phyloP scores from a whole-genome alignment of 1,140 invertebrate species.

The Doryteuthis pealeii region DNA sequence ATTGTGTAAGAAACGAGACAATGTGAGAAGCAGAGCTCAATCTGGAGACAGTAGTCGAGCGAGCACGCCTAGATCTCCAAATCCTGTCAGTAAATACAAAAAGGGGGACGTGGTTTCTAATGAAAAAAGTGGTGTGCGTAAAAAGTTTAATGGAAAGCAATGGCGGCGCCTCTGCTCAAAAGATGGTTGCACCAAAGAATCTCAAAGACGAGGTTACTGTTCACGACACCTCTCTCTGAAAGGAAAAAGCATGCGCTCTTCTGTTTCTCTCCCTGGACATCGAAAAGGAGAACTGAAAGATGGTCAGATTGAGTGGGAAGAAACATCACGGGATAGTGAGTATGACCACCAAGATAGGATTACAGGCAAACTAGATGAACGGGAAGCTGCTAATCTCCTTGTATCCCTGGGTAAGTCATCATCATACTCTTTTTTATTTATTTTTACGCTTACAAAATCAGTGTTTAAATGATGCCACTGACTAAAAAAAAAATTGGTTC shows the following conservation, averaged over 20 bases:
- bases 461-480: too few relatives aligned
- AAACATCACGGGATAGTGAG: conserved; percentile 56
- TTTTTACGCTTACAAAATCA: too few relatives aligned
- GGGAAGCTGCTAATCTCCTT: conserved; percentile 94
- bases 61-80: conserved; percentile 62
- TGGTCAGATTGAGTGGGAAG: conserved; percentile 76
- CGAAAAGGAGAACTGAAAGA: conserved; percentile 60
- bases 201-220: conserved; percentile 92
- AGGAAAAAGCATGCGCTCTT: conserved; percentile 64
- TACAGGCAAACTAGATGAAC: conserved; percentile 71
- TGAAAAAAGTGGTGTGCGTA: conserved; percentile 86
- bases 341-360: conserved; percentile 53
- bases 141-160: conserved; percentile 99
- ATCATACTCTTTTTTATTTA: too few relatives aligned
- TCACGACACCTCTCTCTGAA: conserved; percentile 91
- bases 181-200: conserved; percentile 96
- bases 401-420: conserved; percentile 70
- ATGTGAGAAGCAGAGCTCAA: conserved; percentile 50
- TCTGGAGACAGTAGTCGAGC: conserved; percentile 56
- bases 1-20: conserved; percentile 50
- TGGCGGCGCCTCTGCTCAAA: conserved; percentile 95
- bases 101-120: conserved; percentile 97
- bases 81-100: conserved; percentile 87
- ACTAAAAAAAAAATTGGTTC: too few relatives aligned
- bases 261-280: conserved; percentile 39